Conservation (phyloP, 2,888 invertebrate species). For the Nephrotoma guestfalica region DNA sequence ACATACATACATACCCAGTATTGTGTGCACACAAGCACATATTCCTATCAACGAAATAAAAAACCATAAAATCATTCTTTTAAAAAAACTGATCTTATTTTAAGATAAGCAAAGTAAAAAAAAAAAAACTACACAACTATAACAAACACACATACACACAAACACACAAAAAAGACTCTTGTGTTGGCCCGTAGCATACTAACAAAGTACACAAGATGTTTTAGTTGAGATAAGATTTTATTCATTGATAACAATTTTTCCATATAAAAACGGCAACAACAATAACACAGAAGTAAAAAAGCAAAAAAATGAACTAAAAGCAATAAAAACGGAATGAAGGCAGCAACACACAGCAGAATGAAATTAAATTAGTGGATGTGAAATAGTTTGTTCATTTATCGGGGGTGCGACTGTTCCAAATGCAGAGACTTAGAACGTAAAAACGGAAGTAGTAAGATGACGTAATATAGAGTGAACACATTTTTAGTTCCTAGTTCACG, state of each 20-base stretch:
- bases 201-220: constrained; percentile 19
- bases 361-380: not conserved
- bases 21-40: not conserved
- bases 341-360: not conserved
- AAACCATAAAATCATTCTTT: constrained; percentile 2
- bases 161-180: not conserved
- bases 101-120: constrained; percentile 6
- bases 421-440: not conserved
- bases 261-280: constrained; percentile 2
- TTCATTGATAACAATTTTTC: constrained; percentile 9
- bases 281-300: not conserved
- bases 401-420: not conserved
- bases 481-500: no score
- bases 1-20: not conserved
- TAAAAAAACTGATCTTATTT: not conserved
- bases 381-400: not conserved
- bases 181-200: constrained; percentile 18
- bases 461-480: no score
- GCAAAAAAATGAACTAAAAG: not conserved
- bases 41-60: not conserved
- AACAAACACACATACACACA: not conserved
- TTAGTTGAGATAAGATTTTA: constrained; percentile 15
- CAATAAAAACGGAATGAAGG: not conserved
- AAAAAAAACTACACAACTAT: not conserved
- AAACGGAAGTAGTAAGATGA: no score